A percentile compares a stretch with the other conserved stretches of the same genome.
Evolutionary conservation across 2,888 invertebrate genomes (phyloP).

Genomic region (Drosophila melanosoma): DNA sequence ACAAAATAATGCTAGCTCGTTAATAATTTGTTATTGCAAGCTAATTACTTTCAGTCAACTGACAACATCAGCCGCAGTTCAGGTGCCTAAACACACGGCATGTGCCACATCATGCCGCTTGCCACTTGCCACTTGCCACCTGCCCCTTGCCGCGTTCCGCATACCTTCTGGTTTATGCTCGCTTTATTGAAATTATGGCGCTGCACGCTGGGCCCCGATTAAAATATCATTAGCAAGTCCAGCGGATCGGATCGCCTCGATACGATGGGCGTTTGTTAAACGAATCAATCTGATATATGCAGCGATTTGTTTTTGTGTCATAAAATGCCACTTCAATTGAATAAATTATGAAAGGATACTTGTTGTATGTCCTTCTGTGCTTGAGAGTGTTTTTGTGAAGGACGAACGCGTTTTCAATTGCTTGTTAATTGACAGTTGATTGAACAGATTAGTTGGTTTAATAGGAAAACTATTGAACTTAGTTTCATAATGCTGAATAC

Average conservation of each 20-base stretch:
- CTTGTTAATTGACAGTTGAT: constrained; percentile 59
- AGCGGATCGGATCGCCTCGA: constrained; percentile 16
- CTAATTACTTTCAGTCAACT: constrained; percentile 57
- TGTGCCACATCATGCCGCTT: constrained; percentile 15
- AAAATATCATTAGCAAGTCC: constrained; percentile 59
- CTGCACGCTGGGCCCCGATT: constrained; percentile 39
- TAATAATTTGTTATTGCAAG: constrained; percentile 55
- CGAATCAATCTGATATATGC: constrained; percentile 56
- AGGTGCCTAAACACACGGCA: constrained; percentile 11
- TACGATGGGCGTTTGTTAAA: constrained; percentile 42
- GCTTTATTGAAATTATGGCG: constrained; percentile 57
- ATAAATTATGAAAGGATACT: constrained; percentile 49
- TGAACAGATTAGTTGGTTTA: constrained; percentile 31
- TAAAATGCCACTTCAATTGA: constrained; percentile 51
- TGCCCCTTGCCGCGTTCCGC: constrained; percentile 26
- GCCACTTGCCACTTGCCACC: constrained; percentile 27
- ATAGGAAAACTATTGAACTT: neutral
- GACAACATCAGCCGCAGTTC: constrained; percentile 41
- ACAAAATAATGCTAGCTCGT: constrained; percentile 25
- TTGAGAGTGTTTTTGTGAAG: constrained; percentile 17
- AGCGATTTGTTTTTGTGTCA: constrained; percentile 58
- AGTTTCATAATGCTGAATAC: neutral
- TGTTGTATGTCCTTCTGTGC: neutral
- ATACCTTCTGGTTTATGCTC: constrained; percentile 42
- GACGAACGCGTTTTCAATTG: constrained; percentile 42